These are phyloP conservation scores for Ceratitis capitata DNA, from an alignment of 1,140 invertebrate genomes.

Conservation along the genomic window DNA sequence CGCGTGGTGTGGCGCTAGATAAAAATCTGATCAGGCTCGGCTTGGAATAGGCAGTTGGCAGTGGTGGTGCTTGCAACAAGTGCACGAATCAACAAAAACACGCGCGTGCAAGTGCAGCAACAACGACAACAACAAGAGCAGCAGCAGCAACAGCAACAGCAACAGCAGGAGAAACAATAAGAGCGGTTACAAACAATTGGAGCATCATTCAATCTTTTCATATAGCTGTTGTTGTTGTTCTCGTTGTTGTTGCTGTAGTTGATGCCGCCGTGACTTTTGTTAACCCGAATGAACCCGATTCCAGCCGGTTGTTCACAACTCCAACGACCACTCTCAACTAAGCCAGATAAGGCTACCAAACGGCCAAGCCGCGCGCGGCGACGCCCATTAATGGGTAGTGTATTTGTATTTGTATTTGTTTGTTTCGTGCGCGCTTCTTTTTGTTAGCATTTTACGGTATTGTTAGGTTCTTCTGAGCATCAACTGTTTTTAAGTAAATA, in stretches of 20 bases:
- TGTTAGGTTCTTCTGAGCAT: background rate
- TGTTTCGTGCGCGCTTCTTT: background rate
- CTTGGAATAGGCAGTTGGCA: too few species aligned
- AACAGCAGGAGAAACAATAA: background rate
- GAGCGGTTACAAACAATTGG: background rate
- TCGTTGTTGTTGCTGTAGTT: background rate
- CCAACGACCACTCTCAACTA: background rate
- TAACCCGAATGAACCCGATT: constrained; percentile 28
- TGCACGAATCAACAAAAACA: background rate
- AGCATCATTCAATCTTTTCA: background rate
- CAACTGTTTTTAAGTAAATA: background rate
- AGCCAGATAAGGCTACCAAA: background rate
- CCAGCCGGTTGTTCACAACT: background rate
- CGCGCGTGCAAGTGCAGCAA: background rate
- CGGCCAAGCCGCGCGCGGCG: background rate
- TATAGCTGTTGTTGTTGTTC: background rate
- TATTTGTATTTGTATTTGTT: too few species aligned
- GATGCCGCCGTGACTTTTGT: constrained; percentile 37
- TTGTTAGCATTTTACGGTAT: background rate
- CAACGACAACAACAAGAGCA: background rate
- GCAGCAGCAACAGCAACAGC: background rate
- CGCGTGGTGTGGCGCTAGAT: background rate
- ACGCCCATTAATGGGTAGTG: background rate
- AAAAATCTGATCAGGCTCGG: background rate
- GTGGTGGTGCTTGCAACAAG: background rate